A percentile compares a stretch with the other conserved stretches of the same genome.
Evolutionary conservation across 2,888 invertebrate species (phyloP).

Genomic region (Epinotia demarniana): DNA sequence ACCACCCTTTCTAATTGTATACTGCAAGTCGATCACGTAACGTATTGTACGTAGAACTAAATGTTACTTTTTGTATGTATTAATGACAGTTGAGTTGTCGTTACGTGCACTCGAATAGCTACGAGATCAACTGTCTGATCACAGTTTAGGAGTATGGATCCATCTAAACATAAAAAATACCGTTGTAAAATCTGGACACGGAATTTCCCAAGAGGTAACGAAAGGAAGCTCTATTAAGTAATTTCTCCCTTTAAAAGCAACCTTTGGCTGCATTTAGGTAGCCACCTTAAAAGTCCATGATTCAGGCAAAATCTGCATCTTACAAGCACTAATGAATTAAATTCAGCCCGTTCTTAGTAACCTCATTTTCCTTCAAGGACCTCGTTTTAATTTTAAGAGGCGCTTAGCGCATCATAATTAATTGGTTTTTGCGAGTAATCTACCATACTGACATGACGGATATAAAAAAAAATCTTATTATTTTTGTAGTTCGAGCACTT

Average conservation of each 20-base stretch:
- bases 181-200: neutral
- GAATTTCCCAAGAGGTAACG: neutral
- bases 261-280: slow-evolving; percentile 12
- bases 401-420: slow-evolving; percentile 26
- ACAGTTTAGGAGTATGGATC: neutral
- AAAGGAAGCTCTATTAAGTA: slow-evolving; percentile 10
- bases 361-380: slow-evolving; percentile 26
- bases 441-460: too few relatives aligned
- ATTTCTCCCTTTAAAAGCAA: slow-evolving; percentile 13
- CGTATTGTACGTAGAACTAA: too few relatives aligned
- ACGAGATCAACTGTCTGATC: too few relatives aligned
- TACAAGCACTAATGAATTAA: slow-evolving; percentile 43
- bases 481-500: too few relatives aligned
- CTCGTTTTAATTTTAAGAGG: slow-evolving; percentile 22
- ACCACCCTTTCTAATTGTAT: too few relatives aligned
- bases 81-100: too few relatives aligned
- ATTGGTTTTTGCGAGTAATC: slow-evolving; percentile 9
- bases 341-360: slow-evolving; percentile 35
- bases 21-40: too few relatives aligned
- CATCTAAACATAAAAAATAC: neutral
- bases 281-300: slow-evolving; percentile 18
- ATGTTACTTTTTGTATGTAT: too few relatives aligned
- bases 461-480: too few relatives aligned
- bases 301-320: slow-evolving; percentile 37
- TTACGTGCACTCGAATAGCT: too few relatives aligned